Evolutionary conservation across 30 jellyfish, hydroid and myxozoan species (phyloP).

Genomic region (Aurelia aurita complex sp. Pacific): DNA sequence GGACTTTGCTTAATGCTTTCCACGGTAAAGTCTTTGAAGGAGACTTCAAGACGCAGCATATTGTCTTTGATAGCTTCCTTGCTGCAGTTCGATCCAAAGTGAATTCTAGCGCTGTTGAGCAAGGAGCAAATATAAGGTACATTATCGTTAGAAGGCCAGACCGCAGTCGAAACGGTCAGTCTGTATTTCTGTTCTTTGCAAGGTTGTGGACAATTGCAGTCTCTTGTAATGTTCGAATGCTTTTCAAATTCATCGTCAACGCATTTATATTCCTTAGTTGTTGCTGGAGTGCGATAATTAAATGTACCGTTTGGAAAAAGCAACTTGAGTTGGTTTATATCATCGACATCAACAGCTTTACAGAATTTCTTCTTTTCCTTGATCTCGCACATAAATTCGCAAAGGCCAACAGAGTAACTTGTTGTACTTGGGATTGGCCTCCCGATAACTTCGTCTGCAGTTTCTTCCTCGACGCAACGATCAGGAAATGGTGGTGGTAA

Average conservation of each 20-base stretch:
- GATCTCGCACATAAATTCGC: not conserved
- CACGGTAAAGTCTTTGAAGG: constrained; percentile 39
- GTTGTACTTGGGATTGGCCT: not conserved
- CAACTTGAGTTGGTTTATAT: not conserved
- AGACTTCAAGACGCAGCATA: constrained; percentile 11
- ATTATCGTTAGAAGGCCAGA: constrained; percentile 27
- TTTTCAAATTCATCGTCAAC: not conserved
- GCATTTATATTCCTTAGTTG: not conserved
- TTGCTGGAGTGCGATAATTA: not conserved
- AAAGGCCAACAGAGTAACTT: not conserved
- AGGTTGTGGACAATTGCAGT: constrained; percentile 42
- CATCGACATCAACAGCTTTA: not conserved
- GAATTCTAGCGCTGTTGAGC: too few species aligned
- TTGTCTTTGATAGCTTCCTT: not conserved
- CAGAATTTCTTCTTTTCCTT: not conserved
- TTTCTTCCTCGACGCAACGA: not conserved
- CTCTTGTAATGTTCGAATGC: not conserved
- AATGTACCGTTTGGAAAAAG: not conserved
- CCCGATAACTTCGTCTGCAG: not conserved
- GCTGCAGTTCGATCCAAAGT: constrained; percentile 10
- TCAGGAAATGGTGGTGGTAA: constrained; percentile 1
- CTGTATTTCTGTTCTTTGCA: constrained; percentile 36
- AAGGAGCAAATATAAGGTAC: not conserved
- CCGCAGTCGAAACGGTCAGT: constrained; percentile 6
- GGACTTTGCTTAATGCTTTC: constrained; percentile 43